Evolutionary conservation across 1,140 invertebrate species (phyloP).

Genomic region (Sweltsa coloradensis): DNA sequence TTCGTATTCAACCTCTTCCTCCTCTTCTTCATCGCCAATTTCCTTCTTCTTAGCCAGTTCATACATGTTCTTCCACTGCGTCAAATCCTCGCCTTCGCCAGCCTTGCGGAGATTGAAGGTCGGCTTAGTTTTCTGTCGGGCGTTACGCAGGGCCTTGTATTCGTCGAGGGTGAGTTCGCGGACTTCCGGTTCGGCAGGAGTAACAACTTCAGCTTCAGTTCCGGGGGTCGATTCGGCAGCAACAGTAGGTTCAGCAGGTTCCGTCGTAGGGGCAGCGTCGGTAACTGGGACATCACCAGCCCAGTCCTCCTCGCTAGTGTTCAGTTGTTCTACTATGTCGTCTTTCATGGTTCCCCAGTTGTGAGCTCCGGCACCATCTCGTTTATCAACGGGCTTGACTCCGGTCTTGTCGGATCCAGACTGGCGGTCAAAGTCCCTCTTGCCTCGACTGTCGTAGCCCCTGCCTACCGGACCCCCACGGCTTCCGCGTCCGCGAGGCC

Average conservation of each 20-base stretch:
- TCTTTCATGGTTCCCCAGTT: constrained; percentile 93
- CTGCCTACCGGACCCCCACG: constrained; percentile 32
- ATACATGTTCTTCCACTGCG: constrained; percentile 88
- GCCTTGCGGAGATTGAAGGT: constrained; percentile 83
- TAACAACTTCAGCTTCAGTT: constrained; percentile 29
- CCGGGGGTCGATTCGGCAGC: constrained; percentile 11
- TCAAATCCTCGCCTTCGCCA: constrained; percentile 80
- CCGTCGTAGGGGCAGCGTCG: too few species aligned
- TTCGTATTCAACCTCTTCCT: constrained; percentile 51
- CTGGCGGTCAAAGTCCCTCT: constrained; percentile 88
- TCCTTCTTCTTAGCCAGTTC: constrained; percentile 69
- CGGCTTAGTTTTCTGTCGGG: constrained; percentile 62
- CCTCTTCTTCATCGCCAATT: constrained; percentile 49
- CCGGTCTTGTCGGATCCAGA: constrained; percentile 91
- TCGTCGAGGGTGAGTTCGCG: constrained; percentile 78
- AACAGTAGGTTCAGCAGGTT: background rate
- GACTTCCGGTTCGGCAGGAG: constrained; percentile 58
- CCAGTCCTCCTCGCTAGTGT: constrained; percentile 21
- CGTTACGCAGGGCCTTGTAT: constrained; percentile 69
- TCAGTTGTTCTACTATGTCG: constrained; percentile 44
- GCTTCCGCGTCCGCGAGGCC: constrained; percentile 31
- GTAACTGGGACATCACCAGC: too few species aligned
- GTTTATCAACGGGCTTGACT: constrained; percentile 86
- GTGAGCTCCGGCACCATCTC: constrained; percentile 83
- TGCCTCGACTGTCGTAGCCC: constrained; percentile 55